phyloP scores from a whole-genome alignment of 2,113 vertebrate species.

The Platysternon megacephalum region DNA sequence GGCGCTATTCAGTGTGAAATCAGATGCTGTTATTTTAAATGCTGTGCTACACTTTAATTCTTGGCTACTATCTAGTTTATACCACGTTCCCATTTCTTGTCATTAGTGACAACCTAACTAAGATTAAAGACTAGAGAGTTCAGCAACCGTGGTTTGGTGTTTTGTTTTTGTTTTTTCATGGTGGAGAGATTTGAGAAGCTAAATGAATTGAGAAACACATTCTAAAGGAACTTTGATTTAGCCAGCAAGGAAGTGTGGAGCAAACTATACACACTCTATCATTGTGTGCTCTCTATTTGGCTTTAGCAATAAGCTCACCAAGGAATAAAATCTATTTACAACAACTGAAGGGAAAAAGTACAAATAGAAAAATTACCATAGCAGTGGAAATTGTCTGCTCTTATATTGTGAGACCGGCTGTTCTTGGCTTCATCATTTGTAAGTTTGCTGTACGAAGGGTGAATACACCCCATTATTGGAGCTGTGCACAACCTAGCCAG shows the following conservation, averaged over 20 bases:
- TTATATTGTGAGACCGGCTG: conserved; percentile 66
- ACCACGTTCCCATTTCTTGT: conserved; percentile 5
- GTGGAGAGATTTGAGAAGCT: conserved; percentile 47
- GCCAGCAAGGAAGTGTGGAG: conserved; percentile 11
- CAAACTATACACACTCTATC: background rate
- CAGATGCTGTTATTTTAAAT: background rate
- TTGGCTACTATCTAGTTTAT: background rate
- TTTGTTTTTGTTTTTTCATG: background rate
- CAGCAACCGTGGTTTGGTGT: background rate
- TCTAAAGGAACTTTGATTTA: conserved; percentile 42
- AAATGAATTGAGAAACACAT: conserved; percentile 53
- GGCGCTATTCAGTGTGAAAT: background rate
- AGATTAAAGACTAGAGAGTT: conserved; percentile 55
- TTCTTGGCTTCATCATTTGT: conserved; percentile 64
- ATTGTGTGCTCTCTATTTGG: conserved; percentile 49
- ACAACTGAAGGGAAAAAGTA: conserved; percentile 54
- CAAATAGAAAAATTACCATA: conserved; percentile 63
- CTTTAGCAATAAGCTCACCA: conserved; percentile 51
- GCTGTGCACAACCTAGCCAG: conserved; percentile 73
- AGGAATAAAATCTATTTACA: conserved; percentile 61
- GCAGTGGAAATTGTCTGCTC: conserved; percentile 62
- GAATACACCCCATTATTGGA: conserved; percentile 72
- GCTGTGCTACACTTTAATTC: background rate
- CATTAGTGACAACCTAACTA: conserved; percentile 44
- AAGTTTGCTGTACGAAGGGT: conserved; percentile 67